Conservation (phyloP, 1,140 invertebrate species). For the Scaptomyza hsui region DNA sequence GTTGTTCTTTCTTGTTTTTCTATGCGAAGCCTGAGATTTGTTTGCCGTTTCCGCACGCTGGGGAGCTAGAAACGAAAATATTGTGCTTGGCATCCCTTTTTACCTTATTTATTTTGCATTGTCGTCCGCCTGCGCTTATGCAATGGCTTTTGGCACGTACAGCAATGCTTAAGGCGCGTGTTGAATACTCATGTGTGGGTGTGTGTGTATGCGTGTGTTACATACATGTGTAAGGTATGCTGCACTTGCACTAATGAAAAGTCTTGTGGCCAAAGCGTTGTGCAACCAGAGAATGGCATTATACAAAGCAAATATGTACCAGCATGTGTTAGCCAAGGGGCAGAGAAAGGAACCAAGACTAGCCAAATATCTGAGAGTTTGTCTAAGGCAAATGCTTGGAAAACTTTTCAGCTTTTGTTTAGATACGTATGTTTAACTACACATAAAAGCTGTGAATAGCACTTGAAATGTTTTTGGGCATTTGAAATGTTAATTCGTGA, state of each 20-base stretch:
- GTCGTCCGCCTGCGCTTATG: conserved; percentile 75
- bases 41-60: conserved; percentile 45
- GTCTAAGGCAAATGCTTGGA: background rate
- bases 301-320: background rate
- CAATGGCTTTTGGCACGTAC: conserved; percentile 74
- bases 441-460: background rate
- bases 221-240: conserved; percentile 36
- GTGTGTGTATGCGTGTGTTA: background rate
- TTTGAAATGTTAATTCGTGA: background rate
- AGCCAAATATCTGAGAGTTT: conserved; percentile 16
- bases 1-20: background rate
- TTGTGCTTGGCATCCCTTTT: conserved; percentile 45
- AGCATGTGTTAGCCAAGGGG: background rate
- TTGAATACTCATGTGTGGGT: conserved; percentile 26
- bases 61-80: conserved; percentile 55
- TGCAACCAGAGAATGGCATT: conserved; percentile 14
- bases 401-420: background rate
- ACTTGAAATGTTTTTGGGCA: background rate
- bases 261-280: conserved; percentile 48
- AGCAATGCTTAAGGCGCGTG: conserved; percentile 63
- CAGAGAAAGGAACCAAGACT: conserved; percentile 5
- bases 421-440: background rate
- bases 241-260: conserved; percentile 80
- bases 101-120: conserved; percentile 63
- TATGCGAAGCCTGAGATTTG: conserved; percentile 58